Percentiles rank a stretch among this genome's conserved stretches.
Evolutionary conservation across 2,888 invertebrate genomes (phyloP).

Genomic region (Quadriops clusia): DNA sequence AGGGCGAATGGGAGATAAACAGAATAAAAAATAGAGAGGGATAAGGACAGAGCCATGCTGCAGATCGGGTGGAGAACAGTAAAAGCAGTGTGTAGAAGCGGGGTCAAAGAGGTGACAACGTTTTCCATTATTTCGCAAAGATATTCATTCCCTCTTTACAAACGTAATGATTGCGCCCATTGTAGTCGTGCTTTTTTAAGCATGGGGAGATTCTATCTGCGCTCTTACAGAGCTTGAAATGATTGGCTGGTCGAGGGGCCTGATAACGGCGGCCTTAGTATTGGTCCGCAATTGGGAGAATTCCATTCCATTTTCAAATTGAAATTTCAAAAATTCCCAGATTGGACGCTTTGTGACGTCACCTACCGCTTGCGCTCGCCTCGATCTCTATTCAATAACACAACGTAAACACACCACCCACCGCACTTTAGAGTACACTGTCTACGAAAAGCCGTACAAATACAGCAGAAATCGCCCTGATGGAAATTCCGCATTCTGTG

Average conservation of each 20-base stretch:
- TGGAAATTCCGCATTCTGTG: no score
- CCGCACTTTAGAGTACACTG: no score
- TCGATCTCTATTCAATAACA: no score
- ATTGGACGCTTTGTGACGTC: constrained; percentile 24
- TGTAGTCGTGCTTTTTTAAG: constrained; percentile 22
- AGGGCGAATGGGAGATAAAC: no score
- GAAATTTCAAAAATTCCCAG: constrained; percentile 30
- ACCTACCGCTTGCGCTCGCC: no score
- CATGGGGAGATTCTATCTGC: constrained; percentile 28
- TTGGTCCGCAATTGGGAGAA: constrained; percentile 16
- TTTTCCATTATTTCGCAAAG: constrained; percentile 17
- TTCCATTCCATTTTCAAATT: constrained; percentile 29
- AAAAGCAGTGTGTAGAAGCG: no score
- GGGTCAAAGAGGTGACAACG: constrained; percentile 16
- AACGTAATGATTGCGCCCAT: constrained; percentile 19
- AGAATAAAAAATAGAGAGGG: no score
- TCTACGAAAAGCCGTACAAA: no score
- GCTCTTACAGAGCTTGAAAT: constrained; percentile 23
- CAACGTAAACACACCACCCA: no score
- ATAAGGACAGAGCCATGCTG: no score
- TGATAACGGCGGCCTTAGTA: constrained; percentile 24
- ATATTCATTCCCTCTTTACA: constrained; percentile 20
- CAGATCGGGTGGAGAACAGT: no score
- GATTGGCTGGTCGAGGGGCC: constrained; percentile 27
- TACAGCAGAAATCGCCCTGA: no score